These are phyloP conservation scores for Arion vulgaris DNA, from an alignment of 1,140 invertebrate genomes.

Conservation along the genomic window DNA sequence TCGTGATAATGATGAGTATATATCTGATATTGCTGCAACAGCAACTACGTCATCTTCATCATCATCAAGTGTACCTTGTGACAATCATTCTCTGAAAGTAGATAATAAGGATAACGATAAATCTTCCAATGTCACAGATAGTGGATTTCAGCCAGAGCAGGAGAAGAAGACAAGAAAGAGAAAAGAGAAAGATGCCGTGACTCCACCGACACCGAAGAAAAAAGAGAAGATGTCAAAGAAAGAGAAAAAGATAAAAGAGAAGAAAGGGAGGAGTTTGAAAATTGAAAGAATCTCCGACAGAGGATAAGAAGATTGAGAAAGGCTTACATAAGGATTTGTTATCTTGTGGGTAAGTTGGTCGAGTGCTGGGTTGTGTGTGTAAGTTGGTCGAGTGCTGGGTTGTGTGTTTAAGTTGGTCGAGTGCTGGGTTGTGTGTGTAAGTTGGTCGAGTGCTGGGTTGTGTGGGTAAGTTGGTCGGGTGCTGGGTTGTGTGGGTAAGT, in stretches of 20 bases:
- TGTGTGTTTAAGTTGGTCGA: too few species aligned
- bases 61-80: not conserved
- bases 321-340: slow-evolving; percentile 37
- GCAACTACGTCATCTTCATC: slow-evolving; percentile 2
- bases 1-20: slow-evolving; percentile 38
- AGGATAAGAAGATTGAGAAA: slow-evolving; percentile 17
- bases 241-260: slow-evolving; percentile 36
- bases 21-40: slow-evolving; percentile 42
- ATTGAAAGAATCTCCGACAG: slow-evolving; percentile 33
- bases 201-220: slow-evolving; percentile 26
- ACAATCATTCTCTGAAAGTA: too few species aligned
- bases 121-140: not conserved
- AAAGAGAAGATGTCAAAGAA: slow-evolving; percentile 36
- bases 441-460: too few species aligned
- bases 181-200: slow-evolving; percentile 41
- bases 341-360: slow-evolving; percentile 44
- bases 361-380: too few species aligned
- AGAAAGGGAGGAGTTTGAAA: slow-evolving; percentile 35
- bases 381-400: too few species aligned
- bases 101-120: not conserved
- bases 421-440: too few species aligned
- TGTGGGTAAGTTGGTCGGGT: not conserved
- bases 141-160: not conserved
- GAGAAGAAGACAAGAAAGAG: slow-evolving; percentile 51
- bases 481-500: not conserved